These are phyloP conservation scores for Archaeoteleia sp. DNA, from an alignment of 2,888 invertebrate species.

Conservation along the genomic window DNA sequence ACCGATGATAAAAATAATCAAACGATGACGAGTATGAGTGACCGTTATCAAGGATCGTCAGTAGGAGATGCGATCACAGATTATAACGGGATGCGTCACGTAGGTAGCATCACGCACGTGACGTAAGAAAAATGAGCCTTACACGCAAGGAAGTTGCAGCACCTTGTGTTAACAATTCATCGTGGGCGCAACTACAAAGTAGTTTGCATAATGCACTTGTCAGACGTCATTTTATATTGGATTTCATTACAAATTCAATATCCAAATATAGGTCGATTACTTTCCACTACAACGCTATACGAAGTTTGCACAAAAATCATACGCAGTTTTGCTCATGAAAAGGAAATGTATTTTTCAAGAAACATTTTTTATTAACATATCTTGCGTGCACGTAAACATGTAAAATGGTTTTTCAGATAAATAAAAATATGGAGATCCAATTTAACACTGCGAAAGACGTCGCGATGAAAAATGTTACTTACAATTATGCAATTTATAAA, in stretches of 20 bases:
- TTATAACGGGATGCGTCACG: slow-evolving; percentile 18
- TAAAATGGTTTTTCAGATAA: too few relatives aligned
- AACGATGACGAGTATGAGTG: not conserved
- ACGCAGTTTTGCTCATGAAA: not conserved
- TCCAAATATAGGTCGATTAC: slow-evolving; percentile 2
- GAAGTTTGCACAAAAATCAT: not conserved
- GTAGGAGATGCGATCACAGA: slow-evolving; percentile 10
- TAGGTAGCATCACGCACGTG: slow-evolving; percentile 3
- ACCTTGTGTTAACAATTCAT: slow-evolving; percentile 22
- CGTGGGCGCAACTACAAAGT: slow-evolving; percentile 14
- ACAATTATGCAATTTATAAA: too few relatives aligned
- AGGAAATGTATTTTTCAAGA: slow-evolving; percentile 1
- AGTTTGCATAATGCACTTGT: slow-evolving; percentile 13
- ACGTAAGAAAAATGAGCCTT: slow-evolving; percentile 9
- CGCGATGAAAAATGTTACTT: too few relatives aligned
- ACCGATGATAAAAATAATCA: too few relatives aligned
- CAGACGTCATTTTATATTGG: not conserved
- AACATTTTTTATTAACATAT: too few relatives aligned
- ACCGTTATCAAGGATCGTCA: not conserved
- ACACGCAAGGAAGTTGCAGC: slow-evolving; percentile 24
- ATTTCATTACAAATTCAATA: slow-evolving; percentile 2
- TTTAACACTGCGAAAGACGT: too few relatives aligned
- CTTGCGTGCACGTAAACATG: too few relatives aligned
- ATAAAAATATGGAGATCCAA: too few relatives aligned
- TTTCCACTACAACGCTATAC: not conserved